Percentiles rank a stretch among this genome's conserved stretches.
Evolutionary conservation across 2,797 vertebrate species (phyloP).

Genomic region (Acanthurus tractus): DNA sequence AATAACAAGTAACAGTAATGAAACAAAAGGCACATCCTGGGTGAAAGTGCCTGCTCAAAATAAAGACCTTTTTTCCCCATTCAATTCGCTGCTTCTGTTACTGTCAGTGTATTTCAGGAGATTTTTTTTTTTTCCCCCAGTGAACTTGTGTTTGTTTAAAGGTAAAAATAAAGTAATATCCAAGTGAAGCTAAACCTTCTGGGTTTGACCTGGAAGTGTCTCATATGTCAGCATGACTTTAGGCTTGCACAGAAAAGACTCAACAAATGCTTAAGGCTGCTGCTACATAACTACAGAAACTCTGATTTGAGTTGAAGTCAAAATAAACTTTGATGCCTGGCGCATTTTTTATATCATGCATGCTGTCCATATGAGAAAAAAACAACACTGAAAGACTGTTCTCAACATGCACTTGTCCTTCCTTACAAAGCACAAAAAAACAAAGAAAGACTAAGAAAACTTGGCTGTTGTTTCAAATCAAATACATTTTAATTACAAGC

Average conservation of each 20-base stretch:
- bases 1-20: not conserved
- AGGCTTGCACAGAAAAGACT: constrained; percentile 16
- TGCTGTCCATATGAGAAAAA: constrained; percentile 1
- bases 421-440: not conserved
- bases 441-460: not conserved
- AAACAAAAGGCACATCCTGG: not conserved
- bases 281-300: constrained; percentile 19
- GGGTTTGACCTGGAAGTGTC: constrained; percentile 61
- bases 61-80: not conserved
- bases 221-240: constrained; percentile 44
- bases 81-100: not conserved
- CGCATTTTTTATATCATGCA: constrained; percentile 23
- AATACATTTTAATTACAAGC: not conserved
- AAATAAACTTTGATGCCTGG: constrained; percentile 27
- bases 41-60: not conserved
- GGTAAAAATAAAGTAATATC: constrained; percentile 28
- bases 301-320: constrained; percentile 31
- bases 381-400: not conserved
- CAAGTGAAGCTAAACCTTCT: constrained; percentile 21
- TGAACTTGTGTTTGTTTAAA: constrained; percentile 18
- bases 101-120: constrained; percentile 9
- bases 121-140: not conserved
- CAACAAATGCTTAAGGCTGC: constrained; percentile 38
- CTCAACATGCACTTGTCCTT: not conserved
- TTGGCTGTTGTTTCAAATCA: not conserved